Evolutionary conservation across 2,113 vertebrate species (phyloP).

Genomic region (Nyctibius bracteatus): DNA sequence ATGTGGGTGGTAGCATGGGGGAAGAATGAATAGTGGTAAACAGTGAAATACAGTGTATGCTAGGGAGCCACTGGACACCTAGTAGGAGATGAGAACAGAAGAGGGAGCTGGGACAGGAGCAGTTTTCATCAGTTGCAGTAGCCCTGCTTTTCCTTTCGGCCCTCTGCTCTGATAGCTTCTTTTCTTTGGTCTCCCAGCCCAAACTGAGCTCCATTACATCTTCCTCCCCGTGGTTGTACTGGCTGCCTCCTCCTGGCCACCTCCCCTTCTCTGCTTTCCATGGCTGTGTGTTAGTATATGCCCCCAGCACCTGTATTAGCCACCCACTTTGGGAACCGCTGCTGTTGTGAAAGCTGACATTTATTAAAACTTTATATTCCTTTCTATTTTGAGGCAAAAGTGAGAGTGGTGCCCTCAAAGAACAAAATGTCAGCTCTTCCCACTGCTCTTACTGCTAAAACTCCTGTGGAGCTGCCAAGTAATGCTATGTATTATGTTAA

Average conservation of each 20-base stretch:
- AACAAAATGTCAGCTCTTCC: background rate
- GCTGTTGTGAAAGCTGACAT: background rate
- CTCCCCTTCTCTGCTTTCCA: background rate
- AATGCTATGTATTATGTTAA: background rate
- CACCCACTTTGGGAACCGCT: background rate
- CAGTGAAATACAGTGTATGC: background rate
- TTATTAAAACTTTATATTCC: background rate
- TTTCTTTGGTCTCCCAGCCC: background rate
- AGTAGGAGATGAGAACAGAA: background rate
- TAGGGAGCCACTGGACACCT: background rate
- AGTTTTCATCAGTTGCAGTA: background rate
- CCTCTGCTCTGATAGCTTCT: background rate
- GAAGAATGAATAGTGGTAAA: background rate
- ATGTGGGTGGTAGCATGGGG: background rate
- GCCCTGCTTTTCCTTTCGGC: background rate
- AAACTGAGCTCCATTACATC: background rate
- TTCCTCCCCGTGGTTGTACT: fast-evolving
- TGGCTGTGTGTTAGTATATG: background rate
- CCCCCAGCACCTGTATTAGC: background rate
- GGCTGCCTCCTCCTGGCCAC: background rate
- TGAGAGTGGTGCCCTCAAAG: background rate
- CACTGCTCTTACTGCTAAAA: background rate
- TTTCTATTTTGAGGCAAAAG: background rate
- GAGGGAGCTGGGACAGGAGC: background rate
- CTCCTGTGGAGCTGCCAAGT: background rate